Evolutionary conservation across 2,113 vertebrate genomes (phyloP), one percentile per base, ranked within the genome.

Genomic region (Ptyas mucosa): DNA sequence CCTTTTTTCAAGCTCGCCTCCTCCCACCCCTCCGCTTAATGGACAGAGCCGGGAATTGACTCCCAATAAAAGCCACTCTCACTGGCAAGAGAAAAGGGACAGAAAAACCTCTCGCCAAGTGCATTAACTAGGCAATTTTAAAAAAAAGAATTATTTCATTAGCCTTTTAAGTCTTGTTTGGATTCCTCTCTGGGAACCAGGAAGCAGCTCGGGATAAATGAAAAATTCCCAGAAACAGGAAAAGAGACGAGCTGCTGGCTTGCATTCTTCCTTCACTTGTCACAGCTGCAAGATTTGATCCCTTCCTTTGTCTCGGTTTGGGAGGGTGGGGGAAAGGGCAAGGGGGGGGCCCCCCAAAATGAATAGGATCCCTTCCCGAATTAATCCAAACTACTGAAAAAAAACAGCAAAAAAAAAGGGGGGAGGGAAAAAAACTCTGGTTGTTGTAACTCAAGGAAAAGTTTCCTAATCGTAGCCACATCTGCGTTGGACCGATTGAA

Each of bases 141-240:
- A 57, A 55, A 55, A 53, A 53, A 55, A 18, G 18, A 20, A 6
- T 29, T 69, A 34, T 20, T 34, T 39, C n/a, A 20, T 39, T 20
- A 39, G 69, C 64, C 5, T 75, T 64, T 57, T 34, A 75, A 18
- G 14, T 75, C 64, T 34, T 34, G 29, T 20, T 15, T 81, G 6
- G 69, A 81, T 18, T 39, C 15, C 15, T 20, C 69, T 20, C 1
- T 20, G 69, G 69, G 69, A 20, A 81, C 6, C n/a, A 81, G 69
- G 69, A 81, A 81, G 69, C 69, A 39, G 7, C n/a, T 39, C 7
- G 1, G 7, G 34, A 81, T 20, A 34, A 75, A 20, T 46, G 43
- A 34, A 39, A 3, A 9, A 61, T 93, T 0, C 88, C 46, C 0
- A 69, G 95, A 49, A 90, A 81, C 97, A 97, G 98, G 88, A 94